Base-by-base conservation (phyloP, 2,113 vertebrate genomes). In the Delphinapterus leucas region DNA sequence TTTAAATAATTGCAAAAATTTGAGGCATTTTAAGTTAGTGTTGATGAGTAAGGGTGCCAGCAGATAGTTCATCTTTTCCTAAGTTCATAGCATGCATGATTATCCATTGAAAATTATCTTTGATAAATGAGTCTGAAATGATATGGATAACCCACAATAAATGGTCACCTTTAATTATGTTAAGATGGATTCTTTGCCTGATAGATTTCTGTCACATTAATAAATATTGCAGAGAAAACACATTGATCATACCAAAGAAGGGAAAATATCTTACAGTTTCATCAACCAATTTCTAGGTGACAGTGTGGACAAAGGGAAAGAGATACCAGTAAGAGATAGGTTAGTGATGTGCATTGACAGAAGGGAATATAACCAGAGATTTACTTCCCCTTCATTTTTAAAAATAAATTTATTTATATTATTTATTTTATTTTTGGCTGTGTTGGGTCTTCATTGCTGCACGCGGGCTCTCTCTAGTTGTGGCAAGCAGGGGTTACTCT, bases 41-140 rank as follows among this genome's bases (percentile, higher is more conserved):
- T 98, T 98, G 98, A 98, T 98, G 93, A 98, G 85, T 81, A 93
- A 98, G 96, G 96, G 97, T 95, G 83, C 76, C 96, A 97, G 96
- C 95, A 98, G 96, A 98, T 97, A 97, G 97, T 97, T 97, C 0
- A 0, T 23, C 77, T 96, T 97, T 97, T 97, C 96, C 96, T 98
- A 65, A 86, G 79, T 95, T 53, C 49, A 53, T 97, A 88, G 95
- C 58, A 84, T 95, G 47, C 73, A 96, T 97, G 55, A 97, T 98
- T 98, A 93, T 97, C 93, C 90, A 83, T 60, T 95, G 88, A 98
- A 98, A 98, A 98, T 96, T 94, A 79, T 97, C 97, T 98, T 96
- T 97, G 55, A 98, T 97, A 93, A 97, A 97, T 86, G 67, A 73
- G 58, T 96, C 65, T 70, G 84, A 71, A 93, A 77, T 93, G 82